A percentile compares a stretch with the other conserved stretches of the same genome.
Conservation (phyloP, 2,113 vertebrate species). For the Thermophis baileyi region DNA sequence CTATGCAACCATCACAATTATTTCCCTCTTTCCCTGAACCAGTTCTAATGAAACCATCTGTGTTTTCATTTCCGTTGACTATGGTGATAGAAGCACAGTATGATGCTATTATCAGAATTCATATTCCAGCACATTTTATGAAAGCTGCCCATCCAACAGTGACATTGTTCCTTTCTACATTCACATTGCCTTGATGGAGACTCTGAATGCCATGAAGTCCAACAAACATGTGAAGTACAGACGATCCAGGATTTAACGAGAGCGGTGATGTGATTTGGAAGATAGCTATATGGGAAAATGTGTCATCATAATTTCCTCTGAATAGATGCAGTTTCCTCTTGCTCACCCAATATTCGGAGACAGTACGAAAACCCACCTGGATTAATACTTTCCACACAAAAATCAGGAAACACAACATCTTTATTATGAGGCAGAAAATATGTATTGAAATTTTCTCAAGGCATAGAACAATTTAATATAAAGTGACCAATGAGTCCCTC, state of each 20-base stretch:
- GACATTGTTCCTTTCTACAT: not conserved
- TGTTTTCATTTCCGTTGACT: not conserved
- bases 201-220: not conserved
- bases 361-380: not conserved
- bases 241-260: not conserved
- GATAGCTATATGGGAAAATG: not conserved
- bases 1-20: not conserved
- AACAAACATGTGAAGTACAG: not conserved
- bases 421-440: not conserved
- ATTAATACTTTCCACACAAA: not conserved
- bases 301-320: not conserved
- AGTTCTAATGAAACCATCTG: not conserved
- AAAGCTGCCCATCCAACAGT: not conserved
- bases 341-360: not conserved
- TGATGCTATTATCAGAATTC: not conserved
- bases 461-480: not conserved
- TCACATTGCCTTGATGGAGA: not conserved
- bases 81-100: not conserved
- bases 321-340: not conserved
- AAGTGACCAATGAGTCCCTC: not conserved
- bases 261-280: not conserved
- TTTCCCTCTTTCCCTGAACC: not conserved
- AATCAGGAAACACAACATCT: not conserved
- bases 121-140: not conserved
- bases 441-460: not conserved